Percentiles rank a stretch among this genome's conserved stretches.
These are phyloP conservation scores for Pasiphila rectangulata DNA, from an alignment of 2,888 invertebrate species.

Conservation along the genomic window DNA sequence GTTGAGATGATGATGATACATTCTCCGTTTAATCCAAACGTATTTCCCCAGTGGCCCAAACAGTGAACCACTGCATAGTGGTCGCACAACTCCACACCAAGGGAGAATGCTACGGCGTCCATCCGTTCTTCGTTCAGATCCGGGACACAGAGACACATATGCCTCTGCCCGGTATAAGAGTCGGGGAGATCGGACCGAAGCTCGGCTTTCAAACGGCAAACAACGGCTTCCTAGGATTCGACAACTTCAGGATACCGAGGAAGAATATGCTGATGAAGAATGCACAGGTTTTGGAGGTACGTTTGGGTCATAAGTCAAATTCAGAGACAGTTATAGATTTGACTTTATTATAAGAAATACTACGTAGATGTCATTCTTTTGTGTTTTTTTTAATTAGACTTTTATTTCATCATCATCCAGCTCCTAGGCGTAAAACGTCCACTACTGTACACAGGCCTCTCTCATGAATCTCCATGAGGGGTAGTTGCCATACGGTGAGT, in stretches of 20 bases:
- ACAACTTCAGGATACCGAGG: constrained; percentile 91
- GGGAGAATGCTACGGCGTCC: constrained; percentile 90
- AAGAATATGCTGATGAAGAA: constrained; percentile 96
- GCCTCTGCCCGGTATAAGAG: constrained; percentile 90
- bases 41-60: constrained; percentile 96
- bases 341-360: no score
- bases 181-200: constrained; percentile 96
- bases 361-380: no score
- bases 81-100: constrained; percentile 92
- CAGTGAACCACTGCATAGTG: constrained; percentile 93
- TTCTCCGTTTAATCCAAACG: no score
- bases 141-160: constrained; percentile 91
- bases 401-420: no score
- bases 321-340: no score
- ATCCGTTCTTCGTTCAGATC: constrained; percentile 94
- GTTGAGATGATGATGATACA: no score
- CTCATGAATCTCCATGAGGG: no score
- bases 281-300: constrained; percentile 85
- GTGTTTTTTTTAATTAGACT: no score
- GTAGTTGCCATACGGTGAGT: no score
- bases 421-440: no score
- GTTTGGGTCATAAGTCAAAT: no score
- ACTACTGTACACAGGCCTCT: no score
- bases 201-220: constrained; percentile 93
- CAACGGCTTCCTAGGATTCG: constrained; percentile 93